These are phyloP conservation scores for Platysternon megacephalum DNA, from an alignment of 2,113 vertebrate species.

Conservation along the genomic window DNA sequence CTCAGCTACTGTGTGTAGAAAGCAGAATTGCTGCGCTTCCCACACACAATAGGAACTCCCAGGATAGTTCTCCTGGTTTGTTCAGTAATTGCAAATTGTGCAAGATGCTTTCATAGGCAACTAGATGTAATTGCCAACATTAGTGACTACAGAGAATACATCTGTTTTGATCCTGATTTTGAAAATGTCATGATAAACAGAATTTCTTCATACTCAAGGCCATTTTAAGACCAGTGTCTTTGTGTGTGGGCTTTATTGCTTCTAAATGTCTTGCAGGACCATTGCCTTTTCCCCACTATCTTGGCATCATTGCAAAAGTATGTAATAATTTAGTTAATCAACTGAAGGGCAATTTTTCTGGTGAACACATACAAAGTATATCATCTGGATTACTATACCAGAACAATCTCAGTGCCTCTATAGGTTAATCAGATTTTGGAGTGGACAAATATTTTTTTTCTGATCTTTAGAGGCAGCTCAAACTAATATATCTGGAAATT, in stretches of 20 bases:
- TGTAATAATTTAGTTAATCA: background rate
- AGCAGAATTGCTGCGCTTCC: slow-evolving; percentile 25
- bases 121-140: background rate
- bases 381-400: accelerated
- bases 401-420: background rate
- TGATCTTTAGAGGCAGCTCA: background rate
- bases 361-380: background rate
- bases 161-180: slow-evolving; percentile 42
- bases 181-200: slow-evolving; percentile 14
- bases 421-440: background rate
- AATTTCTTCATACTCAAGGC: background rate
- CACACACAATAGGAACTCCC: slow-evolving; percentile 1
- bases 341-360: background rate
- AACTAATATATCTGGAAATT: background rate
- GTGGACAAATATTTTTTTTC: background rate
- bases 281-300: background rate
- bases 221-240: background rate
- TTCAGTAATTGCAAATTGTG: slow-evolving; percentile 28
- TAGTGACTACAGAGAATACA: slow-evolving; percentile 17
- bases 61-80: slow-evolving; percentile 7
- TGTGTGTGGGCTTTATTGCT: background rate
- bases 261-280: background rate
- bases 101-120: slow-evolving; percentile 47
- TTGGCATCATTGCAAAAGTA: background rate
- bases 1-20: slow-evolving; percentile 13